Conservation (phyloP, 2,888 invertebrate species). For the Rapana venosa region DNA sequence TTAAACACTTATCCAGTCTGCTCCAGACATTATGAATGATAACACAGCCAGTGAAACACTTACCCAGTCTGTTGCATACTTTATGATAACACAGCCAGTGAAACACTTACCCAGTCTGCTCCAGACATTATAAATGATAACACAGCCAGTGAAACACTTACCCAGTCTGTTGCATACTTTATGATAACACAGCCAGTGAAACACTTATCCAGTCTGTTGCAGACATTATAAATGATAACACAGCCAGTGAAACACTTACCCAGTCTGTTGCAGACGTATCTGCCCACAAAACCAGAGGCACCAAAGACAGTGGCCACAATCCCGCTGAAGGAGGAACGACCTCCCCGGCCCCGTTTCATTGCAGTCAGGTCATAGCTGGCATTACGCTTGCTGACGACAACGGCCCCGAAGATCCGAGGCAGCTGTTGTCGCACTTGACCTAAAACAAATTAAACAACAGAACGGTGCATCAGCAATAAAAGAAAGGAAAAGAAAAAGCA, state of each 20-base stretch:
- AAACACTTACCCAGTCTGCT: no score
- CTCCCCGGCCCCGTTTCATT: conserved; percentile 81
- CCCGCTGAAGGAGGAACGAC: conserved; percentile 97
- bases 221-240: no score
- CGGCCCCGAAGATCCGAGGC: conserved; percentile 54
- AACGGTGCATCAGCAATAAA: neutral
- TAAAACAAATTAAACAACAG: conserved; percentile 45
- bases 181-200: no score
- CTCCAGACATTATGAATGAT: no score
- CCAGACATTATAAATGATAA: no score
- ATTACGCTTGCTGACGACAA: conserved; percentile 53
- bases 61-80: no score
- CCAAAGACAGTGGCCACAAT: conserved; percentile 99
- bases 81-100: no score
- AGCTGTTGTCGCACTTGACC: conserved; percentile 54
- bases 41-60: no score
- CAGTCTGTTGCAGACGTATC: conserved; percentile 91
- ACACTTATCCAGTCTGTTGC: no score
- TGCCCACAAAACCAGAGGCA: conserved; percentile 91
- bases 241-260: conserved; percentile 82
- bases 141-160: no score
- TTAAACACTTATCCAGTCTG: no score
- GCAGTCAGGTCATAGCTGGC: conserved; percentile 57
- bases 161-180: no score
- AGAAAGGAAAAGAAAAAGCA: neutral